Evolutionary conservation across 2,888 invertebrate species (phyloP).

Genomic region (Scrobipalpa atriplicella): DNA sequence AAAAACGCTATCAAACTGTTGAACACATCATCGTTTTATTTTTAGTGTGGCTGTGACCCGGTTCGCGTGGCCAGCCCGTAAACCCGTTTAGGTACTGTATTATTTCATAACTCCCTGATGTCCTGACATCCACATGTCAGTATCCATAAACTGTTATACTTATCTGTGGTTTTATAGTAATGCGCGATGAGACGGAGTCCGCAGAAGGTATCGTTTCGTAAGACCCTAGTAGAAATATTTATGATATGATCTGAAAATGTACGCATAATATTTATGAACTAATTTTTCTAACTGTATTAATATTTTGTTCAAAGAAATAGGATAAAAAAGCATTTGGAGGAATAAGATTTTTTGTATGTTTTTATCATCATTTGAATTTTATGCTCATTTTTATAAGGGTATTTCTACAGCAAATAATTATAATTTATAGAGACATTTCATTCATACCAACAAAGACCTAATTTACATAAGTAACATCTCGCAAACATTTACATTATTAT

Average conservation of each 20-base stretch:
- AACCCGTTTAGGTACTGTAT: conserved; percentile 51
- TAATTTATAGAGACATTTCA: not conserved
- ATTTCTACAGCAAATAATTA: not conserved
- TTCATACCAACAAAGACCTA: not conserved
- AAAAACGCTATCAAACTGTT: conserved; percentile 57
- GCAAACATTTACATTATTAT: not conserved
- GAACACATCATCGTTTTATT: conserved; percentile 59
- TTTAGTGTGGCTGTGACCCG: conserved; percentile 58
- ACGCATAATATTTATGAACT: too few species aligned
- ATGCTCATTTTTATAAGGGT: not conserved
- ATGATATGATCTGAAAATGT: too few species aligned
- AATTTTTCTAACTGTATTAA: too few species aligned
- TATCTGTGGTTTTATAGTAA: conserved; percentile 3
- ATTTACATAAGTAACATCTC: not conserved
- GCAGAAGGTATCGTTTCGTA: not conserved
- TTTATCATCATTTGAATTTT: not conserved
- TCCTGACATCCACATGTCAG: conserved; percentile 47
- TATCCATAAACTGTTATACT: not conserved
- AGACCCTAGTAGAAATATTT: not conserved
- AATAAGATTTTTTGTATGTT: not conserved
- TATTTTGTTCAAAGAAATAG: too few species aligned
- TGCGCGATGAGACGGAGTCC: not conserved
- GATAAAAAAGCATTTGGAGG: too few species aligned
- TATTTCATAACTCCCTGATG: conserved; percentile 54
- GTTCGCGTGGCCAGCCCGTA: conserved; percentile 58